A percentile compares a stretch with the other conserved stretches of the same genome.
phyloP scores from a whole-genome alignment of 2,797 vertebrate species.

The Tokudaia muenninki region DNA sequence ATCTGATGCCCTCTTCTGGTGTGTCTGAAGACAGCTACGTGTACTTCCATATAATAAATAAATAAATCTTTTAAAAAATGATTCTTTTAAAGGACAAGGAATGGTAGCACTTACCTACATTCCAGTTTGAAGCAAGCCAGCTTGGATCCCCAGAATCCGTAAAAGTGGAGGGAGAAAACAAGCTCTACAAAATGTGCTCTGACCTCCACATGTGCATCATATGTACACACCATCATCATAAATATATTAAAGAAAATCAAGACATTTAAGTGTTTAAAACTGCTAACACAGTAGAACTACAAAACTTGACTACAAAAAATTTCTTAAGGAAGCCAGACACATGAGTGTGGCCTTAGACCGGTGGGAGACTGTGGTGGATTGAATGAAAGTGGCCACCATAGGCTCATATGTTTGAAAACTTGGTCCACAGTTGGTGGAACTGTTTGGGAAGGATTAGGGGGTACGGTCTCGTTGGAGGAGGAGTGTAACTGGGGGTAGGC shows the following conservation, averaged over 20 bases:
- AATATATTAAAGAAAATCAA: background rate
- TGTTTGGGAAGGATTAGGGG: background rate
- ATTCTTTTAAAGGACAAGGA: background rate
- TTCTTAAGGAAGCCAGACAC: background rate
- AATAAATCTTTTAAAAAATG: too few species aligned
- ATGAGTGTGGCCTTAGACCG: background rate
- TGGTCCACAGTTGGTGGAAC: background rate
- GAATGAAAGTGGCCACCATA: background rate
- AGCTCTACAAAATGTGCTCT: background rate
- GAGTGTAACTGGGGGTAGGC: background rate
- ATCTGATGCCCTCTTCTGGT: too few species aligned
- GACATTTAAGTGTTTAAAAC: conserved; percentile 36
- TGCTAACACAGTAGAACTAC: background rate
- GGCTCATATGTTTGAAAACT: background rate
- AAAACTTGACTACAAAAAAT: conserved; percentile 17
- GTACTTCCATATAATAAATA: too few species aligned
- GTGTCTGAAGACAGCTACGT: too few species aligned
- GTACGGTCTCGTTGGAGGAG: background rate
- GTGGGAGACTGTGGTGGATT: background rate
- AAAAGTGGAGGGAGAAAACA: background rate
- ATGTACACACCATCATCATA: background rate
- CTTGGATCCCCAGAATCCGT: background rate
- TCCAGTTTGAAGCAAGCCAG: background rate
- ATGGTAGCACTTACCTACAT: background rate
- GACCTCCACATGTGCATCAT: background rate